Conservation (phyloP, 1,140 invertebrate genomes). For the Drosophila fuyamai region DNA sequence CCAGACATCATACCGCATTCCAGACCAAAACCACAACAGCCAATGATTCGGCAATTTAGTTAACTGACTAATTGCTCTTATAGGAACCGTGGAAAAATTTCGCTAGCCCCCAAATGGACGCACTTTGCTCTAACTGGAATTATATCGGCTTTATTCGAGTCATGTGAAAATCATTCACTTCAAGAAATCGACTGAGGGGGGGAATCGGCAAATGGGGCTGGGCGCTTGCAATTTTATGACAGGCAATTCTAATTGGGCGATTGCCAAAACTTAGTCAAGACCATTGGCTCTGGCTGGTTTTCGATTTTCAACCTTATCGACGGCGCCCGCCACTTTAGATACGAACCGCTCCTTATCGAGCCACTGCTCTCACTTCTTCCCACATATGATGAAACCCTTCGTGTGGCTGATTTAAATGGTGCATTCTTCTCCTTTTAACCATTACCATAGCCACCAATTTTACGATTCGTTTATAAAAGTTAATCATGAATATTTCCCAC, state of each 20-base stretch:
- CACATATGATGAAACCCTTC: constrained; percentile 34
- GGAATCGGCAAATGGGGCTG: constrained; percentile 11
- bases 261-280: constrained; percentile 47
- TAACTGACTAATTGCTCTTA: constrained; percentile 34
- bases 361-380: not conserved
- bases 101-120: not conserved
- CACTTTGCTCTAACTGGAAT: constrained; percentile 26
- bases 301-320: constrained; percentile 28
- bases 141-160: constrained; percentile 31
- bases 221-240: constrained; percentile 41
- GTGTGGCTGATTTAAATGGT: not conserved
- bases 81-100: constrained; percentile 41
- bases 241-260: constrained; percentile 51
- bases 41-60: constrained; percentile 12
- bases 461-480: constrained; percentile 15
- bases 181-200: constrained; percentile 4
- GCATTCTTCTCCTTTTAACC: constrained; percentile 10
- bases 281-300: constrained; percentile 37
- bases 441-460: constrained; percentile 35
- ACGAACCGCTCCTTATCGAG: constrained; percentile 27
- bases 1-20: constrained; percentile 25
- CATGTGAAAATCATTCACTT: constrained; percentile 41
- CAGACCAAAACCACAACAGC: constrained; percentile 22
- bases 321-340: constrained; percentile 55
- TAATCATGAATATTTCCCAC: constrained; percentile 33